Evolutionary conservation across 2,797 vertebrate species (phyloP), one percentile per base, ranked within the genome.

Genomic region (Uromys caudimaculatus): DNA sequence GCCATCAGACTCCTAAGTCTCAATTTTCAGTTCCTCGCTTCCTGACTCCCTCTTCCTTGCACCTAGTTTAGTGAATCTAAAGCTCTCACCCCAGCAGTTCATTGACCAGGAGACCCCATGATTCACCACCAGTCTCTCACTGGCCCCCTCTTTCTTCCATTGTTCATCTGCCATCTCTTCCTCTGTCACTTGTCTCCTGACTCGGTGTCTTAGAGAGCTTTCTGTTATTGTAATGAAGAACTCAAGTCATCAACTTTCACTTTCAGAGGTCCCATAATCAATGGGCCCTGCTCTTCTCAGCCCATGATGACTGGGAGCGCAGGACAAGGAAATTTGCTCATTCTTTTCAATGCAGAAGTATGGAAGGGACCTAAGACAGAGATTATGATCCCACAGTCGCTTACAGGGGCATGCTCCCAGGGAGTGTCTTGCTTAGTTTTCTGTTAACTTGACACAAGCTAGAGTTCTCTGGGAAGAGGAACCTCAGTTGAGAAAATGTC

Each of bases 251-350:
- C 58, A 47, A 6, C 27, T 47, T 58, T 19, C 5, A 47, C 41
- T 64, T 84, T 32, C 58, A 32, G 58, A 32, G 58, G 58, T 29
- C 32, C 38, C 38, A 6, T 1, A 62, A 21, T 47, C 17, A 7
- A 58, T 35, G 19, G 9, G 41, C 16, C 16, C 54, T 64, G 82
- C 16, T 32, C 41, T 84, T 47, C 44, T 84, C 41, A 47, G 58
- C 58, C 58, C 58, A 12, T 21, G 17, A 32, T 29, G 56, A 17
- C 52, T 56, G 56, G 38, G 56, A 60, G 27, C 38, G 19, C 24
- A 3, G 0, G 14, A 44, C 2, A 62, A 32, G 29, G 38, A 19
- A 32, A 44, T 62, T 3, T 58, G 38, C 21, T 21, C 0, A 0
- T 62, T 32, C 58, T 4, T 44, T 56, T 62, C 81, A 44, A 32